Conservation (phyloP, 2,797 vertebrate species). For the Chrosomus eos region DNA sequence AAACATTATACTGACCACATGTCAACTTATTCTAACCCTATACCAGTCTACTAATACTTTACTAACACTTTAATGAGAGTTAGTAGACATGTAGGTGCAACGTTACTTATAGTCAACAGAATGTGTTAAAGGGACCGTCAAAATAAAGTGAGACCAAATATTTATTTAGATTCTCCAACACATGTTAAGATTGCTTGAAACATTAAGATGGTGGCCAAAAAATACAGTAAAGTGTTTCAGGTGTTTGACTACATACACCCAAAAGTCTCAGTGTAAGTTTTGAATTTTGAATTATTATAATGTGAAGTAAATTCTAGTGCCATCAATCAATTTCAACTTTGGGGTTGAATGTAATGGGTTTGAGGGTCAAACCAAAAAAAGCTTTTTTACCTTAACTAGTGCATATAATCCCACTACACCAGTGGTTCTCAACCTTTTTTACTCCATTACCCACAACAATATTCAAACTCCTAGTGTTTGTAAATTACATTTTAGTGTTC, state of each 20-base stretch:
- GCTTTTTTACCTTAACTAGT: background rate
- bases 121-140: too few species aligned
- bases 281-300: background rate
- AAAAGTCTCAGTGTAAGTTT: background rate
- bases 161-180: too few species aligned
- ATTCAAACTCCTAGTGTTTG: background rate
- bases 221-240: background rate
- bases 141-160: too few species aligned
- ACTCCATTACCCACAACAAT: background rate
- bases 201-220: too few species aligned
- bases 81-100: too few species aligned
- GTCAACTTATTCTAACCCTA: too few species aligned
- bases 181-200: too few species aligned
- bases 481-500: background rate
- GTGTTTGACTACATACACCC: background rate
- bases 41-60: too few species aligned
- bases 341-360: background rate
- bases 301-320: background rate
- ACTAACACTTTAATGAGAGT: too few species aligned
- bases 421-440: background rate
- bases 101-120: too few species aligned
- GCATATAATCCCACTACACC: background rate
- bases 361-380: background rate
- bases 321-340: background rate
- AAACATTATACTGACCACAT: too few species aligned